Evolutionary conservation across 2,888 invertebrate species (phyloP), one percentile per base, ranked within the genome.

Genomic region (Anticlea derivata): DNA sequence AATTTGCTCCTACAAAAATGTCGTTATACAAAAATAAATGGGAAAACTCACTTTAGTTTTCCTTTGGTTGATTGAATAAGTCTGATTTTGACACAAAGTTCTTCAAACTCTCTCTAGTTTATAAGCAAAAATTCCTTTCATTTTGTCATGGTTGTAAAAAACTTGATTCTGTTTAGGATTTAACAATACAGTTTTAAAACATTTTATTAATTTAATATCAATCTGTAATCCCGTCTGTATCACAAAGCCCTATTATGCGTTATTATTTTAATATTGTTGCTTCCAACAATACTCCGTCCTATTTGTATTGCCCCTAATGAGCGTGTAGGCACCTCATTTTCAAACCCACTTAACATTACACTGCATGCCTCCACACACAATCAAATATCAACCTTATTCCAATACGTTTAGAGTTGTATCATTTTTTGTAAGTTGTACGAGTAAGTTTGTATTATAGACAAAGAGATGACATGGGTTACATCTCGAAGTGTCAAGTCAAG

Each of bases 241-340:
- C 38, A 82, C 83, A 85, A 84, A 83, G 67, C 74, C 78, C 77
- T 82, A 86, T 86, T 86, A 86, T 83, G 73, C 59, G 73, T 79
- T 84, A 86, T 87, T 87, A 88, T 88, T 87, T 83, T 83, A 86
- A 85, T 84, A 86, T 83, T 85, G 86, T 86, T 85, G 83, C 83
- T 80, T 75, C 73, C 59, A 70, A 83, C 81, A 80, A 80, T 77
- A 73, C 71, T 74, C 73, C 66, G 62, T 64, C 44, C 81, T 85
- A 78, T 80, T 75, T 77, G 76, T 78, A 77, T 78, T 80, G 78
- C 76, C 83, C 79, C 82, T 89, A 89, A 88, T 87, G 88, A 89
- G 83, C 82, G 80, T 83, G 86, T 86, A 84, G 82, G 80, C 85
- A 81, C 78, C 79, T 81, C 70, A 66, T 61, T 68, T 65, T 56